Base-by-base conservation (phyloP, 1,140 invertebrate genomes). In the Tetraneura akinire region DNA sequence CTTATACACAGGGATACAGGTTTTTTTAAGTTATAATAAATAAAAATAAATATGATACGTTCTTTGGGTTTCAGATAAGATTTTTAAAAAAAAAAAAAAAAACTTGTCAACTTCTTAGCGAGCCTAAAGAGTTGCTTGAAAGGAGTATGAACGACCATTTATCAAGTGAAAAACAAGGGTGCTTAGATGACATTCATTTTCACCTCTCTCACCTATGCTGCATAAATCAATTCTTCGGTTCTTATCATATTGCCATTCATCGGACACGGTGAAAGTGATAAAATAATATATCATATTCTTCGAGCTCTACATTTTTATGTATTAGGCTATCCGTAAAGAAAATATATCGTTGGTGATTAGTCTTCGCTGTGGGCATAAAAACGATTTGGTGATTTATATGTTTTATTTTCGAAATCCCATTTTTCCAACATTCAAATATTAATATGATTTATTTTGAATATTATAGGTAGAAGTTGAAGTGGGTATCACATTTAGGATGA, bases 251-350 rank as follows among this genome's bases (percentile, higher is more conserved):
- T 57, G 37, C 74, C 37, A 45, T 78, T 78, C 37, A 62, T 78
- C 18, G 49, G 71, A 68, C 66, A n/a, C 26, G 8, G 47, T 42
- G 32, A n/a, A 32, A 42, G 37, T 78, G 74, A 57, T 78, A 78
- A 78, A 78, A 78, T 78, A 78, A 78, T 78, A 78, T 60, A 78
- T 78, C 53, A 74, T 74, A 10, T 51, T 29, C 29, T 78, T 23
- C 14, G 13, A 9, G 37, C 13, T 18, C 37, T 21, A 13, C 53
- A n/a, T n/a, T 37, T 60, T 18, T 37, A 16, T n/a, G 37, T 37
- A 55, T 42, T 37, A 57, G 73, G 73, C 47, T 55, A 62, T 21
- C 42, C 37, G 13, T 29, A 62, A 26, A 45, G 55, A 57, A 45
- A 78, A 78, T 47, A 47, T 60, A 78, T 47, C 74, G 71, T 37